Conservation (phyloP, 2,113 vertebrate species). For the Regulus satrapa region DNA sequence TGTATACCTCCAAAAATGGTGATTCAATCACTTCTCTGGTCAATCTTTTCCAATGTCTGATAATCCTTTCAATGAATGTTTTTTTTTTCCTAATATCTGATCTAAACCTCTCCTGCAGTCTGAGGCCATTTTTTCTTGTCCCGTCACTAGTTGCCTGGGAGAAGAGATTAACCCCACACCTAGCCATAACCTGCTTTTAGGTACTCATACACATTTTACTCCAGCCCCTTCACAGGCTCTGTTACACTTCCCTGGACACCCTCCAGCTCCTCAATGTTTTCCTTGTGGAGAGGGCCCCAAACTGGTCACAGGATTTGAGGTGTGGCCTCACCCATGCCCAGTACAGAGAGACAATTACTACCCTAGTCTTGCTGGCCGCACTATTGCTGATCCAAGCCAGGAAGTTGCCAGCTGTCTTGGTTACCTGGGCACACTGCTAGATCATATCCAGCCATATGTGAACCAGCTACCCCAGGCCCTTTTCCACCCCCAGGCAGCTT, state of each 20-base stretch:
- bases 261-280: not conserved
- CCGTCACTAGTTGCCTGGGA: not conserved
- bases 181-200: not conserved
- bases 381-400: not conserved
- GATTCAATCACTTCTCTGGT: not conserved
- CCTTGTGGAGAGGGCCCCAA: not conserved
- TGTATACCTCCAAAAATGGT: not conserved
- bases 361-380: not conserved
- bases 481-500: not conserved
- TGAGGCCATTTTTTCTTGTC: not conserved
- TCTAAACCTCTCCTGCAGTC: not conserved
- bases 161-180: not conserved
- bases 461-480: not conserved
- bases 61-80: too few species aligned
- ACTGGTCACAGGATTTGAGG: not conserved
- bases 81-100: fast-evolving
- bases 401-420: not conserved
- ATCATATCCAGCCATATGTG: not conserved
- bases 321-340: not conserved
- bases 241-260: fast-evolving
- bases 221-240: not conserved
- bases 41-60: not conserved
- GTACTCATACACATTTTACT: too few species aligned
- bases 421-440: not conserved
- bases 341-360: too few species aligned